Base-by-base conservation (phyloP, 1,140 invertebrate species). In the Acromyrmex echinatior region DNA sequence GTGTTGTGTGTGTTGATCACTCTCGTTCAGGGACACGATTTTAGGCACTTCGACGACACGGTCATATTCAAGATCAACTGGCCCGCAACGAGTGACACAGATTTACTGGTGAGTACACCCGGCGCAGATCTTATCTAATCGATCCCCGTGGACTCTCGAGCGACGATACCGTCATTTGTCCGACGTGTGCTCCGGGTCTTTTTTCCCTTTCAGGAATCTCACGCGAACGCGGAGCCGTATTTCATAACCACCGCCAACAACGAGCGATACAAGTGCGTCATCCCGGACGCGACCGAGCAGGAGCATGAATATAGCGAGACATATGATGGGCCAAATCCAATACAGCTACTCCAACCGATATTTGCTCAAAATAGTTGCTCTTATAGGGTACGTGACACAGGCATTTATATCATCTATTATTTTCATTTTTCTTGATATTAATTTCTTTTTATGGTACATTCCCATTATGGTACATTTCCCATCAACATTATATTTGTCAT, bases 41-140 rank as follows among this genome's bases (percentile, higher is more conserved):
- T 97, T 25, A 97, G 97, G 93, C 97, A 97, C 58, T 98, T 98
- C 92, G 98, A 98, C 95, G 98, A 98, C 95, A 97, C 97, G 3
- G 96, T 98, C 88, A 94, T 98, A 68, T 98, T 97, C 92, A 97
- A 97, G 95, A 97, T 98, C 60, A 97, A 97, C 91, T 98, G 98
- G 97, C 97, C 97, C 18, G 97, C 97, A n/a, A 95, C 96, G 86
- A 93, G 93, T 86, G 95, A 94, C 65, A 91, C 94, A 1, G 93
- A 96, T 45, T 94, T 96, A 89, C 81, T 96, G 70, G 96, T 96
- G 92, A 93, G 94, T 92, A 77, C 90, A 63, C 28, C 21, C 14
- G 7, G 25, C 28, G 14, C 28, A 7, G 9, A 39, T 82, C 12
- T 35, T 12, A 2, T 51, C 18, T n/a, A 58, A 58, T 0, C 65